These are phyloP conservation scores for Natrix natrix DNA, from an alignment of 2,797 vertebrate species.

Conservation along the genomic window DNA sequence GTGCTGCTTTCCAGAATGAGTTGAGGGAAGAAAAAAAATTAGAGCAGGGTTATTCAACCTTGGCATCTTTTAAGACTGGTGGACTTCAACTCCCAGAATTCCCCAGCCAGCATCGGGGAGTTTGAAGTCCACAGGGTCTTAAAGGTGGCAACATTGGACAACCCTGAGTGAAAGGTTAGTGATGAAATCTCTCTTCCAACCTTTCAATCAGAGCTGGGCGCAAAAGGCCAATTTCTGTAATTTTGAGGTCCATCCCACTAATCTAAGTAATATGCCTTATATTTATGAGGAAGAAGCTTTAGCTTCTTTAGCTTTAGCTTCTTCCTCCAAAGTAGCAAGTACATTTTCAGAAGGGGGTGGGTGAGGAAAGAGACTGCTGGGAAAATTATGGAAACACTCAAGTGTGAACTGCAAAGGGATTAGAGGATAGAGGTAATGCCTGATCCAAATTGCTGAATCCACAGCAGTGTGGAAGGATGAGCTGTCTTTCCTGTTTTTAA, in stretches of 20 bases:
- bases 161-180: not conserved
- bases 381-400: not conserved
- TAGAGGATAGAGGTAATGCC: not conserved
- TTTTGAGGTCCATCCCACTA: not conserved
- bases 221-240: not conserved
- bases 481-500: not conserved
- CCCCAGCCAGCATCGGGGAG: not conserved
- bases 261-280: not conserved
- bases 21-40: not conserved
- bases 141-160: not conserved
- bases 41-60: not conserved
- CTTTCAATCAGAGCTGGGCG: not conserved
- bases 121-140: not conserved
- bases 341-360: not conserved
- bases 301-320: too few relatives aligned
- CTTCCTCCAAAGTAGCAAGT: not conserved
- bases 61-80: not conserved
- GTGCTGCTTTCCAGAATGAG: not conserved
- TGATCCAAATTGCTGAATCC: not conserved
- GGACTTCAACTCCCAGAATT: not conserved
- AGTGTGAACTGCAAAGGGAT: not conserved
- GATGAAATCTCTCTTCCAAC: not conserved
- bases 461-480: not conserved
- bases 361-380: not conserved
- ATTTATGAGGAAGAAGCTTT: not conserved